Evolutionary conservation across 1,140 invertebrate genomes (phyloP).

Genomic region (Pseudomyrmex sp.): DNA sequence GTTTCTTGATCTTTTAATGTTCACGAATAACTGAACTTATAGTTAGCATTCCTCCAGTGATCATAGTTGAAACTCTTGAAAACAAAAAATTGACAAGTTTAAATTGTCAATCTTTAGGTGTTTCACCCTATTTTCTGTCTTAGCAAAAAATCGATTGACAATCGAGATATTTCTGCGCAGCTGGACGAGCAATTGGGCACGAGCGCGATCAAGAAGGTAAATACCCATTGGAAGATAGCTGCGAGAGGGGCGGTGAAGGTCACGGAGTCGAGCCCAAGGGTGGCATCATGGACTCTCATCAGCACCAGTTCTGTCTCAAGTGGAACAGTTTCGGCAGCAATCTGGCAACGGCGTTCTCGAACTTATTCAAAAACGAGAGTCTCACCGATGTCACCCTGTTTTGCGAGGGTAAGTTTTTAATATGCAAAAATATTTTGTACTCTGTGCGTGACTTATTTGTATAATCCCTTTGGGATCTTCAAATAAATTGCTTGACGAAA

Average conservation of each 20-base stretch:
- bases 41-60: no score
- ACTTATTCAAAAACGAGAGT: conserved; percentile 95
- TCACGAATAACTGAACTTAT: no score
- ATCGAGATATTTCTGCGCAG: conserved; percentile 71
- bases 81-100: no score
- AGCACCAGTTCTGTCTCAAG: conserved; percentile 96
- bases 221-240: conserved; percentile 78
- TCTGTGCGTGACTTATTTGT: not conserved
- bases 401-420: conserved; percentile 91
- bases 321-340: conserved; percentile 96
- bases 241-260: conserved; percentile 80
- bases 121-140: no score
- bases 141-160: not conserved
- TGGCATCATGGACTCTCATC: conserved; percentile 91
- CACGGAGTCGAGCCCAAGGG: conserved; percentile 80
- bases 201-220: conserved; percentile 81
- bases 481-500: not conserved
- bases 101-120: not conserved
- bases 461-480: not conserved
- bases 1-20: not conserved
- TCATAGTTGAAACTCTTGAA: no score
- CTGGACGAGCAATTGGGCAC: conserved; percentile 83
- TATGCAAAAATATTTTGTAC: not conserved
- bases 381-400: conserved; percentile 95
- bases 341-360: conserved; percentile 94